Base-by-base conservation (phyloP, 2,888 invertebrate species). In the Euspilapteryx auroguttella region DNA sequence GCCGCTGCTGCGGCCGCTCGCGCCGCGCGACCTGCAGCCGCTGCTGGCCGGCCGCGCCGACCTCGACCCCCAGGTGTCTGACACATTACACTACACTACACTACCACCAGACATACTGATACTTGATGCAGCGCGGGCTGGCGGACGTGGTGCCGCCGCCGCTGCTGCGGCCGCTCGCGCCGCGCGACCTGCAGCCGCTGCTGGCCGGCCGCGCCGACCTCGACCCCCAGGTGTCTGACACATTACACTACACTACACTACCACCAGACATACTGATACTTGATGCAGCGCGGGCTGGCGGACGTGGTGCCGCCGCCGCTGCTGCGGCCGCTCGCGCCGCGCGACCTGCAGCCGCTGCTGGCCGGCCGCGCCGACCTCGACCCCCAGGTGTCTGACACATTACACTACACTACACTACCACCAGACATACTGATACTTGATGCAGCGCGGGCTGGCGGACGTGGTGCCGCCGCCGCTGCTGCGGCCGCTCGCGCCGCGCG, bases 311-410 rank as follows among this genome's bases (percentile, higher is more conserved):
- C 96, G 11, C 84, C 88, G 30, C 86, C 89, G 44, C 71, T 95
- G 37, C 73, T 97, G 36, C 79, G 91, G 34, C 89, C 92, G 3
- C 91, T 97, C 49, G 93, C 96, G 44, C 94, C 97, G 51, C 81
- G 93, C 31, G 97, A 97, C 68, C 69, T 97, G 38, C 96, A 94
- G 73, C 82, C 97, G 38, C 86, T 97, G 33, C 90, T 97, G 41
- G 94, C 96, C 24, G 97, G 97, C 15, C 83, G 96, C 36, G 90
- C 93, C 12, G 88, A 89, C 55, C 86, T 95, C 35, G 95, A 96
- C 73, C 85, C 94, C 8, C n/a, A n/a, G n/a, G n/a, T n/a, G n/a
- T n/a, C n/a, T n/a, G n/a, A n/a, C n/a, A n/a, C n/a, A n/a, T n/a
- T n/a, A n/a, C n/a, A n/a, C n/a, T n/a, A n/a, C n/a, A n/a, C n/a